Base-by-base conservation (phyloP, 1,140 invertebrate species). In the Uloborus diversus region DNA sequence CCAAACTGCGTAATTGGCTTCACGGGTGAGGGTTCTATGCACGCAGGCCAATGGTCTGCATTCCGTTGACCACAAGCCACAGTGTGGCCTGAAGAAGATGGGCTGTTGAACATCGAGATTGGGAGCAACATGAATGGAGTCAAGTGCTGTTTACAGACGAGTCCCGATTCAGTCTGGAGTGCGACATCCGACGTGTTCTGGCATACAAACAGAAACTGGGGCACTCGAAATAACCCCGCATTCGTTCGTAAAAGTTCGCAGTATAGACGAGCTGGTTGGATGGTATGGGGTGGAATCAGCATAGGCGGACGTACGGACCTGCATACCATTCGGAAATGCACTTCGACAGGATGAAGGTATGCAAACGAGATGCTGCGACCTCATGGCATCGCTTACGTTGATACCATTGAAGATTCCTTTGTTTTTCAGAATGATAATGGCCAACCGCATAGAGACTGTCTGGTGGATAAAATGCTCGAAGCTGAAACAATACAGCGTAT, bases 121-220 rank as follows among this genome's bases (percentile, higher is more conserved):
- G 27, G 65, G 0, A 9, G 4, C 32, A 65, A 65, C 5, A 65
- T 37, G n/a, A 37, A 20, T 65, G 32, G 62, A 65, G 32, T 13
- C 25, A 49, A 33, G 32, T 68, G 27, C 7, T 64, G 4, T 64
- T 64, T 23, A 23, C 61, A 35, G 35, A 68, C 23, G 65, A 68
- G 65, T 68, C 65, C 23, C 35, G 65, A 47, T 47, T 49, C 28
- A 49, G 23, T 68, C 17, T 51, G 28, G 28, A 68, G 42, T 51
- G 23, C 51, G 65, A 68, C 37, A 28, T 17, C 25, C 7, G 27
- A n/a, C 33, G 1, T 35, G 2, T 28, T 68, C 28, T 68, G 7
- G 23, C 51, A 28, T 68, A 23, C 1, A 3, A 27, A 51, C 27
- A 68, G 51, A 30, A n/a, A n/a, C n/a, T n/a, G 47, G 27, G 42